These are phyloP conservation scores for Cerceris ruficornis DNA, from an alignment of 2,888 invertebrate genomes.

Conservation along the genomic window DNA sequence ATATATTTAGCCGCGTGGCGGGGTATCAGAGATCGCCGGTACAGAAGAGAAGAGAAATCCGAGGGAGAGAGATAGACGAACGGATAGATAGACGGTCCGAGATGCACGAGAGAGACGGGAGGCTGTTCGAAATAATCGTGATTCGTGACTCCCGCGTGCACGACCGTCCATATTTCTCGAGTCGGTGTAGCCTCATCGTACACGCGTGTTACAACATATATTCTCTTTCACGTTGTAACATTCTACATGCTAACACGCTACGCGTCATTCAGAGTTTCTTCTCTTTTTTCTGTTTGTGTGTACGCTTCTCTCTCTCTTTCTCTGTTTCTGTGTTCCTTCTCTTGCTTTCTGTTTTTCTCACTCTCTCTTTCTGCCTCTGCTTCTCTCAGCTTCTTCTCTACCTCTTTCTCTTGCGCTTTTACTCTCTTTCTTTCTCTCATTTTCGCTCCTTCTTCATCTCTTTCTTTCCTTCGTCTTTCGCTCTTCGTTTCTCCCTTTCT, in stretches of 20 bases:
- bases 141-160: slow-evolving; percentile 48
- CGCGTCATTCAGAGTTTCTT: slow-evolving; percentile 2
- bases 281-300: too few species aligned
- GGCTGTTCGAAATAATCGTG: slow-evolving; percentile 63
- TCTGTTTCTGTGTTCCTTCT: too few species aligned
- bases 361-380: too few species aligned
- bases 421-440: too few species aligned
- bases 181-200: too few species aligned
- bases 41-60: slow-evolving; percentile 52
- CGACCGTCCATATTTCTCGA: too few species aligned
- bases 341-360: too few species aligned
- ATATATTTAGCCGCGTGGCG: slow-evolving; percentile 73
- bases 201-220: slow-evolving; percentile 5
- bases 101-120: slow-evolving; percentile 2
- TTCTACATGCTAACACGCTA: background rate
- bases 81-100: slow-evolving; percentile 8
- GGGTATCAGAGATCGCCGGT: slow-evolving; percentile 60
- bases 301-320: too few species aligned
- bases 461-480: too few species aligned
- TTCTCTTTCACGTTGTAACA: background rate
- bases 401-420: too few species aligned
- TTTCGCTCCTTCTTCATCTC: too few species aligned
- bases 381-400: too few species aligned
- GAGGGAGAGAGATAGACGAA: slow-evolving; percentile 18
- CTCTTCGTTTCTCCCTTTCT: background rate